Base-by-base conservation (phyloP, 2,797 vertebrate species). In the Brachymystax lenok region DNA sequence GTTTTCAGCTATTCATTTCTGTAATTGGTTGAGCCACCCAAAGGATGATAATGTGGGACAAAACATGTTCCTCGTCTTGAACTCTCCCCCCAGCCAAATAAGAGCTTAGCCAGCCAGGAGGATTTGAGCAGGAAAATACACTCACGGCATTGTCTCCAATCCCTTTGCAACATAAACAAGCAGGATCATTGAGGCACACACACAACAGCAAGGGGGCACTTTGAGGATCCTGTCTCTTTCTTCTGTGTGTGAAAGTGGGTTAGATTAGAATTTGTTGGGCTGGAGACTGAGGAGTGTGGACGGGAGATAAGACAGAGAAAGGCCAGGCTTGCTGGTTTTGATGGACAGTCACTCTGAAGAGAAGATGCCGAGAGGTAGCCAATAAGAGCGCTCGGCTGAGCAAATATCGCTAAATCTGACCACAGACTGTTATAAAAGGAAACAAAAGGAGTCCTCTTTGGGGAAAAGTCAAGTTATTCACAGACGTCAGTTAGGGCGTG, bases 281-380 rank as follows among this genome's bases (percentile, higher is more conserved):
- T 35, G 76, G 61, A 30, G 10, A 80, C 70, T 50, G 76, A 71
- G 68, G 71, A 79, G 78, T 84, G 83, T 68, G 64, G 64, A 59
- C 52, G 52, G 50, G 80, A 82, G 83, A 84, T 84, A 84, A 84
- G 83, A 33, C 14, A 13, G 69, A 66, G 71, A 77, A 74, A 76
- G 75, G 75, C 80, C 80, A 74, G 70, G 68, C 75, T 74, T 61
- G 51, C 71, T 52, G 70, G 64, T 76, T 74, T 84, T 84, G 83
- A 84, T 82, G 78, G 80, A 82, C 83, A 78, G 76, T 78, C 76
- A 74, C 74, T 84, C 76, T 78, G 40, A 74, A 61, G 67, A 74
- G 69, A 52, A 73, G 33, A 76, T 71, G 14, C 76, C 69, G 59
- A 75, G 76, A 82, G 21, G 77, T 35, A 69, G 54, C 80, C 80